Base-by-base conservation (phyloP, 2,113 vertebrate species). In the Formicarius rufipectus region DNA sequence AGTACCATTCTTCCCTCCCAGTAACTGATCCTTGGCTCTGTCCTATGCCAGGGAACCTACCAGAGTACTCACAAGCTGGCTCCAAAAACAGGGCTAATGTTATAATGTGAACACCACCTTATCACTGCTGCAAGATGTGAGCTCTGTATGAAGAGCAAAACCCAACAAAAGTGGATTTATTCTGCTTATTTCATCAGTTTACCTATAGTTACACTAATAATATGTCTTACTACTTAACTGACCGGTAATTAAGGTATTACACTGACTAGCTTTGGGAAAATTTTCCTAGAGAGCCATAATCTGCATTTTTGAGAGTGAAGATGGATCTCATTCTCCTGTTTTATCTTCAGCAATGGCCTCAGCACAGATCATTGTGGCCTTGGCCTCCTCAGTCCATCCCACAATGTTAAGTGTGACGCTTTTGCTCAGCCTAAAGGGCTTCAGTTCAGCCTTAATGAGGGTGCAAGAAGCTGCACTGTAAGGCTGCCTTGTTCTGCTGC, bases 1-100 rank as follows among this genome's bases (percentile, higher is more conserved):
- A 78, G 94, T 89, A 90, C 87, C 64, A 62, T 52, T 94, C 89
- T 84, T 60, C 73, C 89, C 63, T 92, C 75, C 56, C 84, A 94
- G 93, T 77, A 87, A 86, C 87, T 17, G 55, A 85, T 95, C 90
- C 71, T 90, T 14, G 42, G 31, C 74, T 91, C 67, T 87, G 44
- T 39, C n/a, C 45, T 28, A 0, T 21, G 62, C 92, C 90, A 84
- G 80, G 63, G 79, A 94, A 53, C 27, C 84, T 59, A 93, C 53
- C 78, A 93, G 73, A 86, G 88, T 37, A 25, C 60, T 68, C 47
- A 33, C 15, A 62, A 82, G 40, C 30, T 87, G 64, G 33, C 62
- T 90, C 69, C 84, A 35, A 78, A 82, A 52, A 27, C 40, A n/a
- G 35, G 15, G 14, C 7, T 35, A 21, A 17, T n/a, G 14, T 49